Evolutionary conservation across 2,113 vertebrate species (phyloP).

Genomic region (Cephalopholis sonnerati): DNA sequence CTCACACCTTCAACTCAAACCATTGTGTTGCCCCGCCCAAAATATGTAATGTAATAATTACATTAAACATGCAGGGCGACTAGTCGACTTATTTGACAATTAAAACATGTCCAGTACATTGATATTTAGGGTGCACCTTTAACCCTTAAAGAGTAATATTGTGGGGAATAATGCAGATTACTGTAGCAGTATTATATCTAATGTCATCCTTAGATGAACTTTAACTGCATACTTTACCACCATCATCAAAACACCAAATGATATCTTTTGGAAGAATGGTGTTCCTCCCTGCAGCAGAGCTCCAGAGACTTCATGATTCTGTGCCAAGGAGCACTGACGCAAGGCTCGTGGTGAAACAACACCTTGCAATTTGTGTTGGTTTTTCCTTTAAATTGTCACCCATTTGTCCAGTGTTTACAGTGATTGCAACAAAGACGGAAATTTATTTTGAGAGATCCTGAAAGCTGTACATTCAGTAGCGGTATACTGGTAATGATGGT

Average conservation of each 20-base stretch:
- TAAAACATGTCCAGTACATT: neutral
- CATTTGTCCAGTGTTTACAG: neutral
- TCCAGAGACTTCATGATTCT: neutral
- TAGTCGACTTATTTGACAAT: too few relatives aligned
- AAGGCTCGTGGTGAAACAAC: neutral
- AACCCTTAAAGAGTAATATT: neutral
- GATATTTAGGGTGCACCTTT: neutral
- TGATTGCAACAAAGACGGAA: neutral
- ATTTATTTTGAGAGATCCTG: neutral
- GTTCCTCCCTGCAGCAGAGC: neutral
- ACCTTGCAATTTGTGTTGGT: conserved; percentile 8
- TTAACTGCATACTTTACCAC: neutral
- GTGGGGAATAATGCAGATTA: neutral
- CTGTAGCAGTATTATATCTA: neutral
- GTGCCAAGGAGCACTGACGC: neutral
- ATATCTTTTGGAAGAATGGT: neutral
- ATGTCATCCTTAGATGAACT: neutral
- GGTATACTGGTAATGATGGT: neutral
- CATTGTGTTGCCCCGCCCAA: too few relatives aligned
- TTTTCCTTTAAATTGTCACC: neutral
- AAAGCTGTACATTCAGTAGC: neutral
- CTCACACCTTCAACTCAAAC: too few relatives aligned
- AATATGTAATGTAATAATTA: too few relatives aligned
- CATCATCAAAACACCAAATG: neutral
- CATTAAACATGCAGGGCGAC: too few relatives aligned